These are phyloP conservation scores for Pollenia angustigena DNA, from an alignment of 2,888 invertebrate genomes.

Conservation along the genomic window DNA sequence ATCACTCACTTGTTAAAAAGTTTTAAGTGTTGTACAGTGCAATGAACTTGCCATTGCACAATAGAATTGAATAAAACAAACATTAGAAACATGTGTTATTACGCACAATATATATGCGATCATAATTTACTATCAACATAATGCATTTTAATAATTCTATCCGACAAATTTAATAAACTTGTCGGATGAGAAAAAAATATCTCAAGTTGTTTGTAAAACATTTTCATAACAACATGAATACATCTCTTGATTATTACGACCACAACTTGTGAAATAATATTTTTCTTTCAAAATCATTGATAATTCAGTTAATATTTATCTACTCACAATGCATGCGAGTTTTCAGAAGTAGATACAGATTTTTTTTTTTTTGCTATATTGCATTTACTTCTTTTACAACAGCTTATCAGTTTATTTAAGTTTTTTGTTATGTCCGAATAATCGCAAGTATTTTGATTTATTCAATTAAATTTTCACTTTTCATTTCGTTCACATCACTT, in stretches of 20 bases:
- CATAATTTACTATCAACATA: no score
- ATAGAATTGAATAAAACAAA: no score
- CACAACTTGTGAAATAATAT: conserved; percentile 21
- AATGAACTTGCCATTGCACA: no score
- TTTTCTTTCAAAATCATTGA: conserved; percentile 27
- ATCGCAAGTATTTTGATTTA: conserved; percentile 72
- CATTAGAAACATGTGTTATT: no score
- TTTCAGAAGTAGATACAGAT: neutral
- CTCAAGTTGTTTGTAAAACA: neutral
- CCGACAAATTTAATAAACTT: no score
- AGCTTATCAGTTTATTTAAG: conserved; percentile 58
- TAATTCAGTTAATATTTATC: conserved; percentile 10
- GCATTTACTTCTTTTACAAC: conserved; percentile 41
- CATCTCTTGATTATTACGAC: neutral
- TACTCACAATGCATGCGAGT: conserved; percentile 46
- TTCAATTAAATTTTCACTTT: conserved; percentile 73
- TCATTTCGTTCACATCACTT: conserved; percentile 69
- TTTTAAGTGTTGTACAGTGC: no score
- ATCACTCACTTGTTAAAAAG: no score
- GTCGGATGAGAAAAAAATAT: neutral
- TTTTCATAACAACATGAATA: neutral
- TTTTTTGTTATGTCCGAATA: conserved; percentile 67
- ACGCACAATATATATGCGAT: no score
- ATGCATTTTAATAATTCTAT: no score
- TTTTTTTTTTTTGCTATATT: neutral